phyloP scores from a whole-genome alignment of 2,113 vertebrate species.

The Crypturellus undulatus region DNA sequence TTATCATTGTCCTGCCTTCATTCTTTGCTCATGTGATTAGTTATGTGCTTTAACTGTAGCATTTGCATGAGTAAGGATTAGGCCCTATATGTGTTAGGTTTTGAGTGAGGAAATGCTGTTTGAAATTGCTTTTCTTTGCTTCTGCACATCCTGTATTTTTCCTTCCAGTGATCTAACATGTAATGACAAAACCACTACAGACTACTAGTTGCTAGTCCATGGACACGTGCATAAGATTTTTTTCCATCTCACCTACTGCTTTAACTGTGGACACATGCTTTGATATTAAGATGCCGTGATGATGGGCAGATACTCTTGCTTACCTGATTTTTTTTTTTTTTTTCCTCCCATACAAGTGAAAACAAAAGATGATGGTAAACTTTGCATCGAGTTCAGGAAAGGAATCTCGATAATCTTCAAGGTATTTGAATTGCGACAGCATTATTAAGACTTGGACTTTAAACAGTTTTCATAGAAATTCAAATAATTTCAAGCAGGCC shows the following conservation, averaged over 20 bases:
- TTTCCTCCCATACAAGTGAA: background rate
- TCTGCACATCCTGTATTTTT: background rate
- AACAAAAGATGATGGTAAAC: background rate
- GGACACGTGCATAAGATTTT: conserved; percentile 14
- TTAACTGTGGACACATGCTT: background rate
- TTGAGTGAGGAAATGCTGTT: background rate
- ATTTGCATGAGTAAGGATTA: background rate
- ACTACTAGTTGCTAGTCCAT: background rate
- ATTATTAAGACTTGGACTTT: background rate
- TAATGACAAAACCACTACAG: background rate
- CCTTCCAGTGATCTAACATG: background rate
- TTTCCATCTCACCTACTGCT: background rate
- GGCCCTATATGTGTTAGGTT: background rate
- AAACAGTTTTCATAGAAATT: conserved; percentile 26
- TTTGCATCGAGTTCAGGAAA: background rate
- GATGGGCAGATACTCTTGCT: background rate
- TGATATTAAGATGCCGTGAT: background rate
- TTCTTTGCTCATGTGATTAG: background rate
- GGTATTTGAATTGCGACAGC: background rate
- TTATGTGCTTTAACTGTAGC: background rate
- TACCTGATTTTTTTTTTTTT: background rate
- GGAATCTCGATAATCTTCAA: background rate
- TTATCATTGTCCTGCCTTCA: background rate
- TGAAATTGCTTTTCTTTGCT: background rate
- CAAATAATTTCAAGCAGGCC: background rate